Base-by-base conservation (phyloP, 2,888 invertebrate genomes). In the Anthrax anthrax region DNA sequence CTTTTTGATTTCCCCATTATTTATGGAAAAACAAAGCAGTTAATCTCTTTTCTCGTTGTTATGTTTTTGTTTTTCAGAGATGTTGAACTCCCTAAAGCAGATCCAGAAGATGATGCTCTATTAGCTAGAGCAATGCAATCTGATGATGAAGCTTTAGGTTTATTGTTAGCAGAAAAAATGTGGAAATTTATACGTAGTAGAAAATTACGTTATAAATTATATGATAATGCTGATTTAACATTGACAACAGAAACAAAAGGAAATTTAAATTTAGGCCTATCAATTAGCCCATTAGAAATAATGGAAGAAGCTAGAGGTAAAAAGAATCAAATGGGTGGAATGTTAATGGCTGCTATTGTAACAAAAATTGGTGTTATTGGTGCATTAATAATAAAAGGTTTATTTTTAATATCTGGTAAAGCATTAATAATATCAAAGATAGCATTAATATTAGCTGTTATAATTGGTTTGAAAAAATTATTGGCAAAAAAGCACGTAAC, bases 381-480 rank as follows among this genome's bases (percentile, higher is more conserved):
- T 44, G 84, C 84, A 40, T 61, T 89, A 43, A 79, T 86, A 29
- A 82, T 88, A 66, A 88, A 88, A 60, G 86, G 81, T 17, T 69
- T 89, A 4, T 82, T 83, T 16, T 71, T 88, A 6, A 75, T 88
- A 54, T 87, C 88, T 32, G 87, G 87, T 58, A 88, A 89, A 70
- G 88, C 88, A 23, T 73, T 89, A 5, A 75, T 89, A 38, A 80
- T 88, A 51, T 84, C 85, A 56, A 89, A 89, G 74, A 80, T 88
- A 44, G 88, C 88, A 3, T 72, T 89, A 12, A 74, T 88, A 4
- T 68, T 88, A 46, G 84, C 88, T 14, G 80, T 80, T 39, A 80
- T 88, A 55, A 83, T 88, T 53, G 87, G 86, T 32, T 62, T 88
- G 59, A 88, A 86, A 72, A 88, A 88, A 59, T 70, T 89, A 38